phyloP scores from a whole-genome alignment of 2,113 vertebrate species.

The Stegastes partitus region DNA sequence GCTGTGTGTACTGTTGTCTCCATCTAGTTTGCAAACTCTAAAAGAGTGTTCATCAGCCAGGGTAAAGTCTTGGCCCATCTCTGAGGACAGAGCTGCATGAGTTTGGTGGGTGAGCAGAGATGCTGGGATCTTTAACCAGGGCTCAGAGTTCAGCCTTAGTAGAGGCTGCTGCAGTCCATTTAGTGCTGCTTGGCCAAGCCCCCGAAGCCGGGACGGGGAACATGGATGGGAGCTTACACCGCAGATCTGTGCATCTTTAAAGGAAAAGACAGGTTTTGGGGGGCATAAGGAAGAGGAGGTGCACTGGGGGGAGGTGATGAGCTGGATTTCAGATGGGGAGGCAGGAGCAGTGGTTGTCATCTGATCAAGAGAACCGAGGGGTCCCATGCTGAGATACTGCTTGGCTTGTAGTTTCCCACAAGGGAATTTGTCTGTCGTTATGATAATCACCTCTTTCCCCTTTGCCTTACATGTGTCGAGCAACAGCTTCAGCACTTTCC shows the following conservation, averaged over 20 bases:
- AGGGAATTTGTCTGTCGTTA: conserved; percentile 86
- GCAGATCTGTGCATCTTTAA: conserved; percentile 71
- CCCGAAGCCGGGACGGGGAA: conserved; percentile 75
- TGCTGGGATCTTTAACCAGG: conserved; percentile 86
- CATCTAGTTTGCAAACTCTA: conserved; percentile 71
- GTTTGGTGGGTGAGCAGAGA: conserved; percentile 81
- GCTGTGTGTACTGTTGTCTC: conserved; percentile 46
- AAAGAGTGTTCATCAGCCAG: conserved; percentile 81
- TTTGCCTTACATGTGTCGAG: conserved; percentile 90
- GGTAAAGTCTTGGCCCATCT: conserved; percentile 79
- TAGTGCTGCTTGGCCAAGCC: conserved; percentile 28
- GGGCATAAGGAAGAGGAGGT: conserved; percentile 51
- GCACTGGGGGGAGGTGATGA: conserved; percentile 78
- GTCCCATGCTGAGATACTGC: conserved; percentile 88
- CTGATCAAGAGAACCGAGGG: conserved; percentile 63
- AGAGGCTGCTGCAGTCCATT: conserved; percentile 78
- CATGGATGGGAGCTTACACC: conserved; percentile 74
- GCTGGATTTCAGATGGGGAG: conserved; percentile 88
- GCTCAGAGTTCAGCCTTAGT: conserved; percentile 85
- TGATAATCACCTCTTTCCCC: conserved; percentile 96
- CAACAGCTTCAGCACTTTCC: conserved; percentile 88
- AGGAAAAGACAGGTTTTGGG: conserved; percentile 72
- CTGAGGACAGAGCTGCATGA: conserved; percentile 61
- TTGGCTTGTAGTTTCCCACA: conserved; percentile 84
- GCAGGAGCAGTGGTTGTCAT: conserved; percentile 46